These are phyloP conservation scores for Leucozona laternaria DNA, from an alignment of 2,888 invertebrate species.

Conservation along the genomic window DNA sequence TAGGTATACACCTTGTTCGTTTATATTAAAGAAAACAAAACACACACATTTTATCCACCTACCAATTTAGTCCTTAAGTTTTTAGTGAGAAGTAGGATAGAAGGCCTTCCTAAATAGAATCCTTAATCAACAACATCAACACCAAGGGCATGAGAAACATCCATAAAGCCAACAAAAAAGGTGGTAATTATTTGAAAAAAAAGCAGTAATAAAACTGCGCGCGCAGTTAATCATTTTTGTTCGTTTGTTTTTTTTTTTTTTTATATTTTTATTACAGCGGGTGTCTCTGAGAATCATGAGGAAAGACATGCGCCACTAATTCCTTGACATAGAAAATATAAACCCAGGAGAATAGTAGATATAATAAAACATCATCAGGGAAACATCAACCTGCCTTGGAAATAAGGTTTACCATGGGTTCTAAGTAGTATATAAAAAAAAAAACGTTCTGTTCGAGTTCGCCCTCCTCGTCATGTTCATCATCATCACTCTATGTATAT, in stretches of 20 bases:
- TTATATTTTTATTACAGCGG: constrained; percentile 16
- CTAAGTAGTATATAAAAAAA: constrained; percentile 13
- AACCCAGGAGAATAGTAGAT: constrained; percentile 26
- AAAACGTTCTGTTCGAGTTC: constrained; percentile 31
- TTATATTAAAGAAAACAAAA: constrained; percentile 17
- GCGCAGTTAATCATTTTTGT: constrained; percentile 74
- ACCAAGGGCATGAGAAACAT: constrained; percentile 39
- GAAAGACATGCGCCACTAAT: constrained; percentile 74
- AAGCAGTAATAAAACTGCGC: constrained; percentile 74
- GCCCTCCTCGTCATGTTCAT: constrained; percentile 23
- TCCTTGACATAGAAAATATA: constrained; percentile 41
- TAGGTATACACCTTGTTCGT: constrained; percentile 33
- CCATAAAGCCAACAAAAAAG: constrained; percentile 34
- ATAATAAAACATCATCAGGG: constrained; percentile 57
- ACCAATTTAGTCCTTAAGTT: constrained; percentile 56
- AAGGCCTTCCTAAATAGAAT: constrained; percentile 34
- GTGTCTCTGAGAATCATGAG: not conserved
- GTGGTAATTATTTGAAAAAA: constrained; percentile 44
- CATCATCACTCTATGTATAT: constrained; percentile 8
- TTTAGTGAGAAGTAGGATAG: not conserved
- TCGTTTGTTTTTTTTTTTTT: constrained; percentile 3
- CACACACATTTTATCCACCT: constrained; percentile 48
- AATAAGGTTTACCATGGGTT: constrained; percentile 12
- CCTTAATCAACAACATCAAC: constrained; percentile 19
- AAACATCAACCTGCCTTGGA: constrained; percentile 60